Evolutionary conservation across 2,113 vertebrate species (phyloP), one percentile per base, ranked within the genome.

Genomic region (Apteryx mantelli): DNA sequence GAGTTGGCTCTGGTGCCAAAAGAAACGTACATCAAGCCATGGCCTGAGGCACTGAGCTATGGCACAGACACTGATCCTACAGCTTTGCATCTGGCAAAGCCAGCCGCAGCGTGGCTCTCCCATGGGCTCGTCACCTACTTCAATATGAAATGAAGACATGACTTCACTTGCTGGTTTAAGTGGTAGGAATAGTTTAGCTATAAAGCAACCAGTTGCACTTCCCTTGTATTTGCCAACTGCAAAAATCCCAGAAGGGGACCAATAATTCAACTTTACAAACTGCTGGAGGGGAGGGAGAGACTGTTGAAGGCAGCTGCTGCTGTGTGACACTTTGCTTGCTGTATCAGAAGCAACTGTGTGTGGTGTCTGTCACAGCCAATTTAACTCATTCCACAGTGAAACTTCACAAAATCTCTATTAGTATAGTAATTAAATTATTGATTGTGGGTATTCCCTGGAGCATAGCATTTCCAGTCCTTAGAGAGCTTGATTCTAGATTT

Each of bases 281-380:
- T 2, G 4, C 32, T n/a, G 55, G 13, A 28, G 66, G 28, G 3
- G 0, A 0, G 18, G 21, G 15, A 60, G 38, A 32, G 46, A 24
- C 1, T 1, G 44, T 5, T 65, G 52, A 77, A 92, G 71, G 30
- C 13, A 8, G 20, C 68, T 88, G 60, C 69, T 78, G 91, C 65
- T 53, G 34, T 0, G 0, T 3, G 3, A 38, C 38, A 25, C 5
- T 0, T 2, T 7, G 8, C 56, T 30, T 1, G 2, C 42, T 64
- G 10, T 42, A 38, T 18, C n/a, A 74, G 66, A 64, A 60, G n/a
- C 52, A 38, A 68, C 0, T 21, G 22, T 21, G 34, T 1, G 6
- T 4, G 9, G 81, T 28, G 52, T 38, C 42, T 2, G 1, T 42
- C 82, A 85, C 38, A 66, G 24, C 30, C 61, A 46, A 9, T 14